A percentile compares a stretch with the other conserved stretches of the same genome.
Conservation (phyloP, 2,888 invertebrate species). For the Tridacna gigas region DNA sequence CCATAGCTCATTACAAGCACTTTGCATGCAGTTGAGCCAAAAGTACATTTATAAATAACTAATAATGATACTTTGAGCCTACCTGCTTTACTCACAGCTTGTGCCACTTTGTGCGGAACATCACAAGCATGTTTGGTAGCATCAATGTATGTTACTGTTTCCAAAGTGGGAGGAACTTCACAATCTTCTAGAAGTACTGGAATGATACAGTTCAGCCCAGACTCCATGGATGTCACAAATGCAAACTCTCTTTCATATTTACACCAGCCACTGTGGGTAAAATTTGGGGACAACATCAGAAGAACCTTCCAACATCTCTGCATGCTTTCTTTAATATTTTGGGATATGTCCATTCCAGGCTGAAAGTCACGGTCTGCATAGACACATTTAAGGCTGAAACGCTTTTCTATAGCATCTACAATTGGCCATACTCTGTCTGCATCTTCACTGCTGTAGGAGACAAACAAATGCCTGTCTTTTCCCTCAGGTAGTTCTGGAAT, state of each 20-base stretch:
- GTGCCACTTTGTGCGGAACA: slow-evolving; percentile 17
- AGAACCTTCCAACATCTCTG: slow-evolving; percentile 28
- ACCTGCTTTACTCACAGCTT: slow-evolving; percentile 27
- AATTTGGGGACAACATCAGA: slow-evolving; percentile 36
- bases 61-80: too few relatives aligned
- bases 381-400: slow-evolving; percentile 32
- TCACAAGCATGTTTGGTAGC: slow-evolving; percentile 16
- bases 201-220: slow-evolving; percentile 29
- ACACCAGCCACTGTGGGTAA: slow-evolving; percentile 38
- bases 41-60: too few relatives aligned
- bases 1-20: too few relatives aligned
- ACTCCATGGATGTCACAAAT: slow-evolving; percentile 33
- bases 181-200: slow-evolving; percentile 46
- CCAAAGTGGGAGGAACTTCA: slow-evolving; percentile 38
- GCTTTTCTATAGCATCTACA: neutral
- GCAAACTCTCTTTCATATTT: slow-evolving; percentile 44
- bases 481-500: neutral
- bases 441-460: neutral
- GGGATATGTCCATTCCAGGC: slow-evolving; percentile 37
- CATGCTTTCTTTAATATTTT: slow-evolving; percentile 34
- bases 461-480: neutral
- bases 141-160: slow-evolving; percentile 49
- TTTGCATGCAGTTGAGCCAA: too few relatives aligned
- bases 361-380: slow-evolving; percentile 41
- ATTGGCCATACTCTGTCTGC: neutral